Conservation (phyloP, 1,140 invertebrate genomes). For the Caenorhabditis latens region DNA sequence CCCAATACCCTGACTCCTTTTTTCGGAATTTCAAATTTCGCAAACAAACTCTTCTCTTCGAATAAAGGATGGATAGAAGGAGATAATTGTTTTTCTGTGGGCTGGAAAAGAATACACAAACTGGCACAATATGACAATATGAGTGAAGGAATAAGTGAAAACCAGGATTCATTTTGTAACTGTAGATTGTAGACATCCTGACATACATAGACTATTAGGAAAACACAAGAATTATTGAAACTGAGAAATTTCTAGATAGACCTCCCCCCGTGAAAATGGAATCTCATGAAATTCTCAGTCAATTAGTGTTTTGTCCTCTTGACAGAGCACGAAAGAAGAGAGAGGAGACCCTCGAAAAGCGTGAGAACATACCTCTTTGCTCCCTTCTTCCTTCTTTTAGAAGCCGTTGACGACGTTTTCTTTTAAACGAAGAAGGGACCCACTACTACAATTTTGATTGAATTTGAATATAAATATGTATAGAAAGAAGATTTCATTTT, state of each 20-base stretch:
- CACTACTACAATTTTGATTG: not conserved
- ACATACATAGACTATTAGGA: no score
- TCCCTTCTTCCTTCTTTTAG: not conserved
- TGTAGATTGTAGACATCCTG: no score
- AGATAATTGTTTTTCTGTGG: not conserved
- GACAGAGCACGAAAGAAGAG: not conserved
- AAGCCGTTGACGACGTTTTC: not conserved
- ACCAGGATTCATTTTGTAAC: no score
- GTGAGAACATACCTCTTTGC: slow-evolving; percentile 18
- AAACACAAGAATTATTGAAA: not conserved
- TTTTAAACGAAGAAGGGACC: not conserved
- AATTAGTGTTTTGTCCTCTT: slow-evolving; percentile 49
- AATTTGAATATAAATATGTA: slow-evolving; percentile 47
- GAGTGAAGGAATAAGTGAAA: no score
- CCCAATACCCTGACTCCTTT: not conserved
- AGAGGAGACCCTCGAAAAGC: not conserved
- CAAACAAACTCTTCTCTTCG: not conserved
- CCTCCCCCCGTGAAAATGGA: not conserved
- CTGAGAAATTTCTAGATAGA: not conserved
- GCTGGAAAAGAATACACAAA: not conserved
- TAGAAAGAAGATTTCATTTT: not conserved
- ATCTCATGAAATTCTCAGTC: not conserved
- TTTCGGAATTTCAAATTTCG: not conserved
- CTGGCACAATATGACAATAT: no score
- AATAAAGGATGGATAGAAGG: not conserved